Evolutionary conservation across 2,888 invertebrate species (phyloP).

Genomic region (Odontothrips loti): DNA sequence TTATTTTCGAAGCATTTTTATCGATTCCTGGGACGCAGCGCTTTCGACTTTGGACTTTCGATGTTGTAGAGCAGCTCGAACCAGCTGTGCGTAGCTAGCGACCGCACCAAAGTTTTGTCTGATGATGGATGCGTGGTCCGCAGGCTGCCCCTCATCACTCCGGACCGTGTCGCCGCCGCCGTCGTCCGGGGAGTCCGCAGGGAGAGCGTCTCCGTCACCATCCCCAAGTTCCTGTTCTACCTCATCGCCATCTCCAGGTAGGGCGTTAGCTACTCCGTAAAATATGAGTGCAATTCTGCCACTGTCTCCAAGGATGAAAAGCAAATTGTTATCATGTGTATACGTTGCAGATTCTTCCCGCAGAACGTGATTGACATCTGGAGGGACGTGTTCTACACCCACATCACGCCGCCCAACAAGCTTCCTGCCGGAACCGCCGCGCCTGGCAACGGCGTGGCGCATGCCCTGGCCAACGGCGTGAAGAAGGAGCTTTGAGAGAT

Average conservation of each 20-base stretch:
- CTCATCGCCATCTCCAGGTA: conserved; percentile 33
- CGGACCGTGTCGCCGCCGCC: conserved; percentile 36
- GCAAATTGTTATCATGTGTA: no score
- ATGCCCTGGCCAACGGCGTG: background rate
- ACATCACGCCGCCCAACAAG: conserved; percentile 36
- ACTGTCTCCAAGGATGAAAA: no score
- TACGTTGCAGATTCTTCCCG: conserved; percentile 37
- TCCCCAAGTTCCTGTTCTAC: conserved; percentile 42
- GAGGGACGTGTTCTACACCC: conserved; percentile 40
- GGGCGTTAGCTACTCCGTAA: background rate
- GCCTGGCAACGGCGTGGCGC: background rate
- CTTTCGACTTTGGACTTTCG: no score
- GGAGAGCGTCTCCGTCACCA: conserved; percentile 45
- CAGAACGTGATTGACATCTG: conserved; percentile 39
- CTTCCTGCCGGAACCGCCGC: background rate
- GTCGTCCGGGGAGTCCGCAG: conserved; percentile 42
- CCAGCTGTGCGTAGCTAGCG: no score
- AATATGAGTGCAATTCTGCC: no score
- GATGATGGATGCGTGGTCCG: background rate
- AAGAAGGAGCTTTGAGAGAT: conserved; percentile 1
- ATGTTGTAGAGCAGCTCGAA: no score
- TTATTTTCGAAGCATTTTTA: no score
- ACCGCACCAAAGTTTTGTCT: no score
- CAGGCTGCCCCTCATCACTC: conserved; percentile 38
- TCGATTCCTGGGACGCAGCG: no score